phyloP scores from a whole-genome alignment of 2,888 invertebrate genomes.

The Drosophila paranaensis region DNA sequence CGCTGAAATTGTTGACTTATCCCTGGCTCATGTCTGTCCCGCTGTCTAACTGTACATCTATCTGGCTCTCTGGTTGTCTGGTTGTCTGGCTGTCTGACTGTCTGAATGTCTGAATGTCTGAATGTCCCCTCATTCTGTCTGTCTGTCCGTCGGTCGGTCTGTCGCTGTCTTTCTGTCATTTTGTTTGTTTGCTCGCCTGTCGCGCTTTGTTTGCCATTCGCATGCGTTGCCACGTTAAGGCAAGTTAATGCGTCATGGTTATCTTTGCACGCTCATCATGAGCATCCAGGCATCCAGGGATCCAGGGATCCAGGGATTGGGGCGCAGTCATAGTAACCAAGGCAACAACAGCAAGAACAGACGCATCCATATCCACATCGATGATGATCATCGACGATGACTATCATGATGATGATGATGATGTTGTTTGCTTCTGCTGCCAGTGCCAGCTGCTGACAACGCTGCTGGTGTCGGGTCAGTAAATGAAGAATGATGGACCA shows the following conservation, averaged over 20 bases:
- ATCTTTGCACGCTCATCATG: slow-evolving; percentile 69
- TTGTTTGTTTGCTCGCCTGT: slow-evolving; percentile 66
- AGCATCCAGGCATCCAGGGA: slow-evolving; percentile 23
- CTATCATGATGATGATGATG: slow-evolving; percentile 41
- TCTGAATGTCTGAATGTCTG: not conserved
- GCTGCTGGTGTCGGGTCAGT: slow-evolving; percentile 71
- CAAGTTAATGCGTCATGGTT: slow-evolving; percentile 75
- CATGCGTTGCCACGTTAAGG: slow-evolving; percentile 66
- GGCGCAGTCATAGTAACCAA: slow-evolving; percentile 24
- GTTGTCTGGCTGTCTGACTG: slow-evolving; percentile 1
- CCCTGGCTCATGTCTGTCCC: slow-evolving; percentile 31
- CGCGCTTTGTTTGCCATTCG: slow-evolving; percentile 74
- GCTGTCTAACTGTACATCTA: slow-evolving; percentile 27
- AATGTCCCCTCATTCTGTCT: slow-evolving; percentile 27
- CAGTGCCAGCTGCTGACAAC: slow-evolving; percentile 71
- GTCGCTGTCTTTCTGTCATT: slow-evolving; percentile 58
- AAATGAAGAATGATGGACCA: slow-evolving; percentile 80
- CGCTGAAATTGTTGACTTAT: slow-evolving; percentile 71
- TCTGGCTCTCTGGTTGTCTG: slow-evolving; percentile 14
- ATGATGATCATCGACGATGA: slow-evolving; percentile 36
- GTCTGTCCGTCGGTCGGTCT: slow-evolving; percentile 54
- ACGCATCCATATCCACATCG: slow-evolving; percentile 60
- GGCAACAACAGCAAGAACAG: slow-evolving; percentile 6
- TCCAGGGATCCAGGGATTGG: slow-evolving; percentile 18
- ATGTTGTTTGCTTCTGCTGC: slow-evolving; percentile 30